Base-by-base conservation (phyloP, 30 jellyfish, hydroid and myxozoan genomes). In the Morbakka virulenta region DNA sequence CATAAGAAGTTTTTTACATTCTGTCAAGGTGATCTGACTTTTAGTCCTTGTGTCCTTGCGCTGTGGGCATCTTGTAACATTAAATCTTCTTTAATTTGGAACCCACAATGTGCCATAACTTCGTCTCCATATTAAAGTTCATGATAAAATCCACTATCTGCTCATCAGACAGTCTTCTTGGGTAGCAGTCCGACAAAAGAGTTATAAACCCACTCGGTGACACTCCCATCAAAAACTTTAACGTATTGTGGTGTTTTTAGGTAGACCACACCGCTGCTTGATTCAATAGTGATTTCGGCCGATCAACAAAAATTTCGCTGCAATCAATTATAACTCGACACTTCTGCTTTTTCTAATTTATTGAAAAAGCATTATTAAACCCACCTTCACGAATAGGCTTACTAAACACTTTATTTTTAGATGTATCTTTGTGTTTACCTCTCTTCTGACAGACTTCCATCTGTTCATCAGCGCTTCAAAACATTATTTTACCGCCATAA, bases 181-280 rank as follows among this genome's bases (percentile, higher is more conserved):
- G 87, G 73, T 69, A 82, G 32, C 94, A 71, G 34, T 71, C 87
- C 25, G 87, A 82, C 17, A 82, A 17, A 31, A 30, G 73, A 69
- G 61, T 53, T 20, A 82, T 62, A 48, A 27, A 83, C 3, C 87
- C 95, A 12, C 75, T 66, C 31, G 90, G 90, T 3, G 84, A 25
- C 31, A 79, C 67, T 32, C 61, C 86, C 36, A 79, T 62, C 62
- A 79, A 64, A 50, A 79, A 72, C 61, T 79, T 79, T 23, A 79
- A n/a, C 3, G 90, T 79, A 51, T 79, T 79, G 76, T 79, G 90
- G 62, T 72, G 57, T 35, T 82, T 71, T 31, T 72, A 71, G 22
- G 72, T 88, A 32, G 94, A 82, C 94, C 88, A 82, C 14, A 84
- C 52, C 1, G 21, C 65, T 23, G 90, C 90, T 57, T 79, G 90